Conservation (phyloP, 2,113 vertebrate genomes). For the Bagarius yarrelli region DNA sequence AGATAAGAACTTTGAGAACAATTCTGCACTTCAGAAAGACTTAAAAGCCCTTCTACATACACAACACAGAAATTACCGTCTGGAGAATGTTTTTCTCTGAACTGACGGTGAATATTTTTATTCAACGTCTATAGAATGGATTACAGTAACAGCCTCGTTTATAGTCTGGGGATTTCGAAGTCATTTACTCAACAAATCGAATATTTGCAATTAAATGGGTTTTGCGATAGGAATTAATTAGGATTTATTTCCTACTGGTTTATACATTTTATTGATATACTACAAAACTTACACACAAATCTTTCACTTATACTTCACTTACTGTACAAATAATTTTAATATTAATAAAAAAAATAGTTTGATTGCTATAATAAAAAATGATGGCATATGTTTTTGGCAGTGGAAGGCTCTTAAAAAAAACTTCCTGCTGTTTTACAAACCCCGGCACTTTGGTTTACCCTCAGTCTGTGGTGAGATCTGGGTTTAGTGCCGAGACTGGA, state of each 20-base stretch:
- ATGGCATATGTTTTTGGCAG: slow-evolving; percentile 6
- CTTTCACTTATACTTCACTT: too few relatives aligned
- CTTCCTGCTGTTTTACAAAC: slow-evolving; percentile 39
- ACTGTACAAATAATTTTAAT: too few relatives aligned
- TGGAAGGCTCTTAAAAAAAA: slow-evolving; percentile 31
- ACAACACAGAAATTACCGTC: not conserved
- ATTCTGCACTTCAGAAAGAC: not conserved
- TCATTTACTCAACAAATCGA: too few relatives aligned
- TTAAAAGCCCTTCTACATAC: slow-evolving; percentile 11
- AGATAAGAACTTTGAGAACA: slow-evolving; percentile 27
- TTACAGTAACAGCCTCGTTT: not conserved
- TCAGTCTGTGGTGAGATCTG: slow-evolving; percentile 44
- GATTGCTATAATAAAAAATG: not conserved
- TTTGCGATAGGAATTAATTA: not conserved
- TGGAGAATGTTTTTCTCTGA: not conserved
- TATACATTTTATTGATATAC: slow-evolving; percentile 11
- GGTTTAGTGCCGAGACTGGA: not conserved
- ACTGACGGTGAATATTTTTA: not conserved
- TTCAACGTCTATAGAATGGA: not conserved
- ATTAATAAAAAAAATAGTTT: not conserved
- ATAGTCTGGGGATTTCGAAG: not conserved
- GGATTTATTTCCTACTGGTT: not conserved
- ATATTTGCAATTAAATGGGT: not conserved
- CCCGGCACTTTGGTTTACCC: slow-evolving; percentile 21
- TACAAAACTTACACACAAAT: slow-evolving; percentile 18